These are phyloP conservation scores for Pheosia tremula DNA, from an alignment of 2,888 invertebrate genomes.

Conservation along the genomic window DNA sequence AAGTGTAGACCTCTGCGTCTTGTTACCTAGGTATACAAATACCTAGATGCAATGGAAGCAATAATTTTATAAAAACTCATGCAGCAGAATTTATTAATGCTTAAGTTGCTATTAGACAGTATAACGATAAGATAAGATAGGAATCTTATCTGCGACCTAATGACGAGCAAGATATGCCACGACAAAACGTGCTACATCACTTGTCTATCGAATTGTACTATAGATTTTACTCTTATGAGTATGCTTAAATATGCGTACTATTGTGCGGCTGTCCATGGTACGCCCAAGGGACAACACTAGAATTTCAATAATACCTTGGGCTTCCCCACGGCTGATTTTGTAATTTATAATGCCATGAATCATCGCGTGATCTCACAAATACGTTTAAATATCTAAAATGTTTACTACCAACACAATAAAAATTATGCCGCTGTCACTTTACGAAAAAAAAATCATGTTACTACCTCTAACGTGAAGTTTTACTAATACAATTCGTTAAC, in stretches of 20 bases:
- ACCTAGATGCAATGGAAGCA: neutral
- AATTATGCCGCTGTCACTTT: too few relatives aligned
- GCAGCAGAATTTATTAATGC: neutral
- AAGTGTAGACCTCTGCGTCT: too few relatives aligned
- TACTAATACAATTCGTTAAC: neutral
- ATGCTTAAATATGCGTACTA: constrained; percentile 29
- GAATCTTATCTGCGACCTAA: constrained; percentile 2
- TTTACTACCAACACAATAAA: neutral
- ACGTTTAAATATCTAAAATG: neutral
- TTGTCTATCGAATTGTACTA: constrained; percentile 4
- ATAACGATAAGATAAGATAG: neutral
- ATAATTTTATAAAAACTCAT: neutral
- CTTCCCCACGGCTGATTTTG: constrained; percentile 57
- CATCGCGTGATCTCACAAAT: constrained; percentile 20
- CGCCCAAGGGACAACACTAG: constrained; percentile 45
- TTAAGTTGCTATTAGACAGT: neutral
- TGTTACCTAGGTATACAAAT: neutral
- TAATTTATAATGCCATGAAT: constrained; percentile 37
- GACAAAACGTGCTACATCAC: neutral
- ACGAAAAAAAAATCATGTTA: too few relatives aligned
- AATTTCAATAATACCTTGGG: constrained; percentile 66
- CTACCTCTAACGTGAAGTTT: too few relatives aligned
- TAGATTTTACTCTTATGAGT: constrained; percentile 12
- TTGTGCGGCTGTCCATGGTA: constrained; percentile 19
- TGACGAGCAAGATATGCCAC: neutral